phyloP scores from a whole-genome alignment of 2,888 invertebrate genomes.

The Aphodius granarius region DNA sequence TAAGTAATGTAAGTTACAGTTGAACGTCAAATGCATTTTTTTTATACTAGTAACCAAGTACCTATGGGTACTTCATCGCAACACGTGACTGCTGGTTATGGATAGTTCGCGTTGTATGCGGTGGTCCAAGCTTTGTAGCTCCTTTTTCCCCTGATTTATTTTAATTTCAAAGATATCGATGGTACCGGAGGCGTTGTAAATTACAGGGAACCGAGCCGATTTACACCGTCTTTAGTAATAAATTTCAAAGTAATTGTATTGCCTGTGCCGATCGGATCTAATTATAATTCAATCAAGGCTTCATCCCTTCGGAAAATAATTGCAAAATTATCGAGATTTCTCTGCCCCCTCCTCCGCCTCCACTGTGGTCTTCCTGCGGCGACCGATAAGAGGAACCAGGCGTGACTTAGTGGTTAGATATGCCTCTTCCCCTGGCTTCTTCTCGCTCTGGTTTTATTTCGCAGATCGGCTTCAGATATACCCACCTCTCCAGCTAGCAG shows the following conservation, averaged over 20 bases:
- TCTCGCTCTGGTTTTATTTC: not conserved
- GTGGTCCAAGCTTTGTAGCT: not conserved
- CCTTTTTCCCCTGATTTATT: not conserved
- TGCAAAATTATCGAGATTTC: slow-evolving; percentile 5
- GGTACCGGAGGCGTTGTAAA: slow-evolving; percentile 2
- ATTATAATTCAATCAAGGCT: slow-evolving; percentile 11
- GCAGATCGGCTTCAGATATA: not conserved
- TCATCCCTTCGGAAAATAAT: slow-evolving; percentile 1
- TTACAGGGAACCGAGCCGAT: slow-evolving; percentile 10
- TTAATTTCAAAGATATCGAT: not conserved
- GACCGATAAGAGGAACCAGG: not conserved
- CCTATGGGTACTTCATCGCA: no score
- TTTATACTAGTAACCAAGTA: no score
- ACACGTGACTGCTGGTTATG: no score
- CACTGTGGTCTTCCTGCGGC: not conserved
- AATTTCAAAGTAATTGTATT: slow-evolving; percentile 5
- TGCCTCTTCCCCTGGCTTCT: not conserved
- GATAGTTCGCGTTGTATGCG: not conserved
- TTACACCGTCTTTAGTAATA: not conserved
- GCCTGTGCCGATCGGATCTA: slow-evolving; percentile 8
- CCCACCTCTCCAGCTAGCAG: not conserved
- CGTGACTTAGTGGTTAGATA: not conserved
- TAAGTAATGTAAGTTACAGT: no score
- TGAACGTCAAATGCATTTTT: no score
- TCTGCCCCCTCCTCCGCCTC: not conserved